Percentiles rank a stretch among this genome's conserved stretches.
Conservation (phyloP, 2,888 invertebrate species). For the Spilosoma lubricipeda region DNA sequence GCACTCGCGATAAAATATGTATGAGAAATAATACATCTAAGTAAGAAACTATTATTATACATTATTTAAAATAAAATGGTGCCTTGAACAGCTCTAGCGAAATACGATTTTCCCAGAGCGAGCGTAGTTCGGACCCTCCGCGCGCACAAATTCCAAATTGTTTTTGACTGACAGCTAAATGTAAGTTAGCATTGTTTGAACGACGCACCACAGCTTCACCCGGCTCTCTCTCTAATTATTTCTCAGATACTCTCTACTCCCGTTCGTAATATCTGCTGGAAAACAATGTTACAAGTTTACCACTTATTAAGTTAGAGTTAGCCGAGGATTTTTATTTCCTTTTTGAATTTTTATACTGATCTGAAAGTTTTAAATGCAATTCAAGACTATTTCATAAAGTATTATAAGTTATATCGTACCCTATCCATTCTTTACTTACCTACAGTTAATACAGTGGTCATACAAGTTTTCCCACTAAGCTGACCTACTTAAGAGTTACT, state of each 20-base stretch:
- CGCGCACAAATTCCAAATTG: constrained; percentile 86
- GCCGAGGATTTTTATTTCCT: constrained; percentile 6
- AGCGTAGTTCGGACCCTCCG: constrained; percentile 77
- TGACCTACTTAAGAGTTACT: background rate
- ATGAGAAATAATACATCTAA: background rate
- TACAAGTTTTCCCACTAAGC: background rate
- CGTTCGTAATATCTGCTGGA: constrained; percentile 39
- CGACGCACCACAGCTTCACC: constrained; percentile 77
- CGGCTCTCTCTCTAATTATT: constrained; percentile 83
- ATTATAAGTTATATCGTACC: too few species aligned
- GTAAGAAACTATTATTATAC: too few species aligned
- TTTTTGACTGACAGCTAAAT: constrained; percentile 87
- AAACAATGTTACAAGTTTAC: constrained; percentile 36
- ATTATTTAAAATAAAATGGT: background rate
- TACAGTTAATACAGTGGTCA: background rate
- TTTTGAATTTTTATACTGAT: background rate
- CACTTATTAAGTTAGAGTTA: constrained; percentile 21
- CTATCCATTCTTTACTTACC: background rate
- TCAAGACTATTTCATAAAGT: too few species aligned
- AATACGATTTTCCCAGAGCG: constrained; percentile 64
- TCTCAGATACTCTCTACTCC: constrained; percentile 54
- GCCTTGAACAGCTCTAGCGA: constrained; percentile 64
- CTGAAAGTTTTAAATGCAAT: background rate
- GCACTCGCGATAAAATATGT: background rate
- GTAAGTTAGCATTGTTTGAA: constrained; percentile 86